Evolutionary conservation across 2,797 vertebrate species (phyloP).

Genomic region (Melopsittacus undulatus): DNA sequence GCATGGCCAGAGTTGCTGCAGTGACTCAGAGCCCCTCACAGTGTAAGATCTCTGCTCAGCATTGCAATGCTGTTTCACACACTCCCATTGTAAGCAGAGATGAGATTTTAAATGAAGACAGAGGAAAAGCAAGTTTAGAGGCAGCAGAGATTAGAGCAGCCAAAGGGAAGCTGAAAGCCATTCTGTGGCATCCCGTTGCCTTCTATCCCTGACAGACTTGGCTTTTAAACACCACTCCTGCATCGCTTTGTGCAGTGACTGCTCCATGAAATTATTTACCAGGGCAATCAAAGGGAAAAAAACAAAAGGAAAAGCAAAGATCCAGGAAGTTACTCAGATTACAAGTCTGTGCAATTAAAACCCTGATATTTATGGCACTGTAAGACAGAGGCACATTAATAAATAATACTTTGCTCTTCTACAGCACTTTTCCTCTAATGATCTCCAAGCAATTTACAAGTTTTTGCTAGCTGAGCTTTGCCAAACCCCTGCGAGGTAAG

Average conservation of each 20-base stretch:
- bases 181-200: neutral
- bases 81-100: neutral
- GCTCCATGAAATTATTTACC: constrained; percentile 35
- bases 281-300: neutral
- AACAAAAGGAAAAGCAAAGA: neutral
- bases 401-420: constrained; percentile 60
- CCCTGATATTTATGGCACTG: constrained; percentile 48
- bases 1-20: neutral
- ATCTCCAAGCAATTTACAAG: constrained; percentile 56
- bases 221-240: neutral
- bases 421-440: constrained; percentile 47
- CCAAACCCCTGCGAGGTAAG: constrained; percentile 22
- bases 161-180: neutral
- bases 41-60: neutral
- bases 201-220: neutral
- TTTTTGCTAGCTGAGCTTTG: constrained; percentile 40
- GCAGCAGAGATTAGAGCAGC: constrained; percentile 2
- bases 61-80: neutral
- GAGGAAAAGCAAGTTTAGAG: neutral
- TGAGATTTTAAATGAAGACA: neutral
- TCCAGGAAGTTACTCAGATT: constrained; percentile 49
- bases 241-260: neutral
- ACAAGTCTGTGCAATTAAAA: constrained; percentile 57
- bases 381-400: constrained; percentile 60
- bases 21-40: neutral